Evolutionary conservation across 2,888 invertebrate genomes (phyloP).

Genomic region (Zaprionus bogoriensis): DNA sequence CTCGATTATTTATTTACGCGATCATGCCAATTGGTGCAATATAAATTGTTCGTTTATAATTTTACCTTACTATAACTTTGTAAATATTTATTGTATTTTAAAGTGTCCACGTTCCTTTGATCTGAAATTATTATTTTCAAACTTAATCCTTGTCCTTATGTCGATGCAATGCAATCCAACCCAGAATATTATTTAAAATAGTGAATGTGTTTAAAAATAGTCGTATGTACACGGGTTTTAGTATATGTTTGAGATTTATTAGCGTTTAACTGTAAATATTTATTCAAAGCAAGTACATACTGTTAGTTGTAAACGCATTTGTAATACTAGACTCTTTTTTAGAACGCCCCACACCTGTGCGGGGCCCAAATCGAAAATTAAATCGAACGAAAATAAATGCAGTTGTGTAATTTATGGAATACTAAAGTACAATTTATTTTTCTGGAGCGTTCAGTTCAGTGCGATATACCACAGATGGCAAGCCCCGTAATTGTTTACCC

Average conservation of each 20-base stretch:
- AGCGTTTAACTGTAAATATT: constrained; percentile 38
- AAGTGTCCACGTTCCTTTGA: neutral
- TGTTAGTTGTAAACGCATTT: constrained; percentile 23
- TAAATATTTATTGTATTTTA: neutral
- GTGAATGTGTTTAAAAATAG: no score
- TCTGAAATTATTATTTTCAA: neutral
- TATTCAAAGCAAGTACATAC: constrained; percentile 3
- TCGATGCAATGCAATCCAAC: no score
- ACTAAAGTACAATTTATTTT: constrained; percentile 36
- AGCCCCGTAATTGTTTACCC: constrained; percentile 44
- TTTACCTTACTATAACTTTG: neutral
- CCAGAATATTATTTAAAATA: no score
- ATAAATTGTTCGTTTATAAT: neutral
- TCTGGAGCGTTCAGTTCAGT: constrained; percentile 27
- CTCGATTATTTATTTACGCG: neutral
- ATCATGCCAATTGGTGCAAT: neutral
- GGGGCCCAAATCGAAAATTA: constrained; percentile 26
- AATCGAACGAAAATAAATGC: constrained; percentile 32
- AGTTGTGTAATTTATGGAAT: constrained; percentile 32
- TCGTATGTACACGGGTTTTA: neutral
- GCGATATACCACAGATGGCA: constrained; percentile 52
- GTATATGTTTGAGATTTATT: constrained; percentile 18
- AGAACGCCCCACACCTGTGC: constrained; percentile 22
- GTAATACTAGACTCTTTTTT: constrained; percentile 17
- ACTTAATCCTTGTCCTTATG: no score